Evolutionary conservation across 1,140 invertebrate species (phyloP).

Genomic region (Magallana angulata): DNA sequence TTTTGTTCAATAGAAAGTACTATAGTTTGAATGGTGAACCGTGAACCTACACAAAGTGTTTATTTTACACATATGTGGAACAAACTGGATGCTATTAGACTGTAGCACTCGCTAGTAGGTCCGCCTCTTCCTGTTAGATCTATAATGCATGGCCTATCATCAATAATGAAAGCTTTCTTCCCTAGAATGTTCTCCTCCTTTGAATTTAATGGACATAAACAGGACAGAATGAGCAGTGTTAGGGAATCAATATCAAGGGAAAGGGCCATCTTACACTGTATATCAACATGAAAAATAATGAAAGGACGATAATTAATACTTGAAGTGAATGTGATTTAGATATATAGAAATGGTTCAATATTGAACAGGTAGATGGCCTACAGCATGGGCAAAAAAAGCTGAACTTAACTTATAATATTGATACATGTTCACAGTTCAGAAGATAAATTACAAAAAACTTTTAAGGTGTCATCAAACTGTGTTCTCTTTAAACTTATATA

Average conservation of each 20-base stretch:
- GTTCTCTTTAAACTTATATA: too few species aligned
- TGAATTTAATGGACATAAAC: not conserved
- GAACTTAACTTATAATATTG: too few species aligned
- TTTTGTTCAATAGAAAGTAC: too few species aligned
- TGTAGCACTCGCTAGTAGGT: not conserved
- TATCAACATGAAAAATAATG: not conserved
- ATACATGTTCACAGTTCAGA: too few species aligned
- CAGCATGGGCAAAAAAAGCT: too few species aligned
- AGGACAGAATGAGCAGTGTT: not conserved
- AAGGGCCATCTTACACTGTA: not conserved
- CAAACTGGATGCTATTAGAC: not conserved
- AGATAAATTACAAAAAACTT: too few species aligned
- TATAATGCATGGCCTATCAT: not conserved
- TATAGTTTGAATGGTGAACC: too few species aligned
- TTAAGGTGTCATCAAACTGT: too few species aligned
- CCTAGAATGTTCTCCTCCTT: not conserved
- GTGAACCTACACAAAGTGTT: too few species aligned
- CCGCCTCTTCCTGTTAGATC: not conserved
- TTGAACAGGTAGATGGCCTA: too few species aligned
- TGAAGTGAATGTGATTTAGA: too few species aligned
- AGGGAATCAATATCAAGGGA: conserved; percentile 14
- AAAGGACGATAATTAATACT: not conserved
- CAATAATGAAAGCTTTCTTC: not conserved
- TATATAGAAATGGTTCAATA: too few species aligned
- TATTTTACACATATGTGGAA: not conserved